Conservation (phyloP, 2,888 invertebrate genomes). For the Patella ulyssiponensis region DNA sequence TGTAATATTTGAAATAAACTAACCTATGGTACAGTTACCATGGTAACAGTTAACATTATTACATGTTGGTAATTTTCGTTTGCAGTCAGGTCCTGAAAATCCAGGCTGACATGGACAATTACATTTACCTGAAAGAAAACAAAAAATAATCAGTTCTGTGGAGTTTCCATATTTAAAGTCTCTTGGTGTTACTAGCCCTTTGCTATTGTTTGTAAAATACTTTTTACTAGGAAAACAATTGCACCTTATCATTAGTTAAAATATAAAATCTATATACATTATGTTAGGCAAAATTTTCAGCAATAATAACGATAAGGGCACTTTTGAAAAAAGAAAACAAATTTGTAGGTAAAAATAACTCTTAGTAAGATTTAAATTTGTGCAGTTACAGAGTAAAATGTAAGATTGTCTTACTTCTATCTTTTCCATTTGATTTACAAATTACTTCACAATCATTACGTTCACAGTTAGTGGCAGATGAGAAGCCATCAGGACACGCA, state of each 20-base stretch:
- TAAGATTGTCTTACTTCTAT: conserved; percentile 3
- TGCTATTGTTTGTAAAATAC: too few species aligned
- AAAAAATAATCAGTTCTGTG: neutral
- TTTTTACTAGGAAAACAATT: too few species aligned
- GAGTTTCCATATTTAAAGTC: too few species aligned
- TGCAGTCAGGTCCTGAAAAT: conserved; percentile 34
- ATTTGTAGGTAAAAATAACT: too few species aligned
- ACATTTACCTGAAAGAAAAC: conserved; percentile 8
- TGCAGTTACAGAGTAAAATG: neutral
- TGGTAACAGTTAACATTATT: neutral
- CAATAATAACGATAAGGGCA: too few species aligned
- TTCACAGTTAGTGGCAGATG: conserved; percentile 42
- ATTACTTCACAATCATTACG: conserved; percentile 41
- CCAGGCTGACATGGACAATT: conserved; percentile 36
- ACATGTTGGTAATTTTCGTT: neutral
- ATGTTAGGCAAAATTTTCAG: too few species aligned
- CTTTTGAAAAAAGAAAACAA: too few species aligned
- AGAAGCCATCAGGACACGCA: conserved; percentile 41
- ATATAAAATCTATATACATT: too few species aligned
- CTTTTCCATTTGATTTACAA: conserved; percentile 37
- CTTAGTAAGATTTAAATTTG: too few species aligned
- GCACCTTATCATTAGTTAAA: too few species aligned
- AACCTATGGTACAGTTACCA: neutral
- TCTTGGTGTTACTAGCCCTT: too few species aligned
- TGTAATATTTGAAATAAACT: conserved; percentile 10